These are phyloP conservation scores for Brassicogethes aeneus DNA, from an alignment of 2,888 invertebrate species.

Conservation along the genomic window DNA sequence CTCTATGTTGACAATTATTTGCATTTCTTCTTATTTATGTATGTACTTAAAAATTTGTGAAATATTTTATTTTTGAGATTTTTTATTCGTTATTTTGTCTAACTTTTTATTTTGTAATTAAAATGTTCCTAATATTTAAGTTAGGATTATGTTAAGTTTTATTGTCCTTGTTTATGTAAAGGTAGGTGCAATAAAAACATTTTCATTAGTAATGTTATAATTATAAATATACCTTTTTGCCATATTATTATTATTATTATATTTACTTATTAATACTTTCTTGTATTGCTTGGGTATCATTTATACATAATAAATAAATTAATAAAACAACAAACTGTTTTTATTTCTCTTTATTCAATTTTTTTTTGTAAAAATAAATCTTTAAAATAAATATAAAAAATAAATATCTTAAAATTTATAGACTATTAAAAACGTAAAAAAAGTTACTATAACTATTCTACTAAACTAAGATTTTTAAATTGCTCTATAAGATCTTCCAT, in stretches of 20 bases:
- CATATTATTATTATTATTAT: constrained; percentile 42
- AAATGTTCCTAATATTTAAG: constrained; percentile 37
- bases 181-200: constrained; percentile 42
- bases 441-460: no score
- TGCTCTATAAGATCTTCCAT: no score
- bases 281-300: constrained; percentile 44
- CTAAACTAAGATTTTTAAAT: no score
- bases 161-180: constrained; percentile 33
- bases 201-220: constrained; percentile 35
- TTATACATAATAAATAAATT: constrained; percentile 44
- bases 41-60: constrained; percentile 19
- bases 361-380: neutral
- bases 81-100: constrained; percentile 20
- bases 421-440: no score
- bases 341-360: constrained; percentile 4
- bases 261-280: constrained; percentile 39
- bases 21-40: constrained; percentile 28
- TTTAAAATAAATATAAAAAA: neutral
- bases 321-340: constrained; percentile 31
- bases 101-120: constrained; percentile 30
- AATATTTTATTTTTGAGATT: constrained; percentile 19
- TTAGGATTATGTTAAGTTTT: constrained; percentile 35
- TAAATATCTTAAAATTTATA: no score
- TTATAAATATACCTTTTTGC: constrained; percentile 39
- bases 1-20: constrained; percentile 25